These are phyloP conservation scores for Acinonyx jubatus DNA, from an alignment of 2,113 vertebrate genomes.

Conservation along the genomic window DNA sequence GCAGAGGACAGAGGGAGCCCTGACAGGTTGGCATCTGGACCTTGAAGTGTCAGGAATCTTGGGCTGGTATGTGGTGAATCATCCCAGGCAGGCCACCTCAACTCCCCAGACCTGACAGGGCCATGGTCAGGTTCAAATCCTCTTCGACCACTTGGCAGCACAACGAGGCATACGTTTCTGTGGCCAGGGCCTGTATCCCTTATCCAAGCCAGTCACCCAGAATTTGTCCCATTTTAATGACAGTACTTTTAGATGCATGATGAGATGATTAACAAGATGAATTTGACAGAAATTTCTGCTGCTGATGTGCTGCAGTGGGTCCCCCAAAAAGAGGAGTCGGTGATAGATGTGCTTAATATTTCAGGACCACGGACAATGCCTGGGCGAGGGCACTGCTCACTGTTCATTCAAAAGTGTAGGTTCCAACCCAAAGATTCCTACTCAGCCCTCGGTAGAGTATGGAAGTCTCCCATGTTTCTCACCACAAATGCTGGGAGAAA, in stretches of 20 bases:
- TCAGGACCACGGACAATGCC: conserved; percentile 21
- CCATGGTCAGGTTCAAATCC: not conserved
- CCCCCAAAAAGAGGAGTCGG: not conserved
- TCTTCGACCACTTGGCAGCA: not conserved
- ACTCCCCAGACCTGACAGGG: not conserved
- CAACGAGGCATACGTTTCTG: not conserved
- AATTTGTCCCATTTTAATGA: not conserved
- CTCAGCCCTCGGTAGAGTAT: not conserved
- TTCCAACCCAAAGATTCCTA: not conserved
- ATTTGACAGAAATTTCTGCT: not conserved
- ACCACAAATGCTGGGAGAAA: not conserved
- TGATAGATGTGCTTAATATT: not conserved
- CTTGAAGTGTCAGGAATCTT: not conserved
- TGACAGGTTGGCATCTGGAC: not conserved
- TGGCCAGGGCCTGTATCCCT: not conserved
- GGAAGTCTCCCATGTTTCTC: not conserved
- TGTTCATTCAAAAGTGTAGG: not conserved
- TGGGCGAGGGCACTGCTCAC: rapidly evolving
- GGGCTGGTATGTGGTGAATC: not conserved
- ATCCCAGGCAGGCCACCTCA: not conserved
- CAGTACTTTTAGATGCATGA: not conserved
- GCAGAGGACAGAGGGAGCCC: not conserved
- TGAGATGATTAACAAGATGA: not conserved
- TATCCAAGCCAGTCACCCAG: not conserved
- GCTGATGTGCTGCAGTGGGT: not conserved